Conservation (phyloP, 2,797 vertebrate species). For the Labeo calbasu region DNA sequence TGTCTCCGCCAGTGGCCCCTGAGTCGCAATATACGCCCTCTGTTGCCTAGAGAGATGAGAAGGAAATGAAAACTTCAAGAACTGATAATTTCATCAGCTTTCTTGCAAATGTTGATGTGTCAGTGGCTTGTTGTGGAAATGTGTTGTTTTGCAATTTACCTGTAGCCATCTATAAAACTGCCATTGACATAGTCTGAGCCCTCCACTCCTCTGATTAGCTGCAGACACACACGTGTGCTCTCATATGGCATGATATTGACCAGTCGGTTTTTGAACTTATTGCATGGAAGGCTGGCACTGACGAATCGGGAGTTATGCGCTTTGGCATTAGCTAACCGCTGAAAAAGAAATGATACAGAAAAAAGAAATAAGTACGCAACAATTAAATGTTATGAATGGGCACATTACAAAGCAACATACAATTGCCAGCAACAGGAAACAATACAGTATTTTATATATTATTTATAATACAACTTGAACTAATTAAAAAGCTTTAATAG, state of each 20-base stretch:
- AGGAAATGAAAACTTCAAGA: neutral
- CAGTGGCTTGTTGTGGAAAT: neutral
- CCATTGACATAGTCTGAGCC: conserved; percentile 99
- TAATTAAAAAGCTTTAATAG: neutral
- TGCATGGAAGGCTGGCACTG: conserved; percentile 99
- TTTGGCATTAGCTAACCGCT: conserved; percentile 97
- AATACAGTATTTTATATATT: neutral
- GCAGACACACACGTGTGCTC: conserved; percentile 93
- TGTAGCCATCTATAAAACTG: conserved; percentile 99
- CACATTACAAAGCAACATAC: neutral
- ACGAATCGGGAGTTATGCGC: conserved; percentile 98
- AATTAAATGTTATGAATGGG: conserved; percentile 79
- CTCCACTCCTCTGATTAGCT: conserved; percentile 97
- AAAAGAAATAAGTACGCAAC: conserved; percentile 52
- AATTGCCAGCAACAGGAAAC: neutral
- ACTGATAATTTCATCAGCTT: neutral
- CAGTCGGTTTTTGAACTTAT: conserved; percentile 99
- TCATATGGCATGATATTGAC: conserved; percentile 99
- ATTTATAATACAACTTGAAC: neutral
- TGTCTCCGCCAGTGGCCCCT: conserved; percentile 96
- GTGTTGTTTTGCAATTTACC: conserved; percentile 72
- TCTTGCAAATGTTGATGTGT: neutral
- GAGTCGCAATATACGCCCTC: conserved; percentile 97
- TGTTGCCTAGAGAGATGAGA: conserved; percentile 80
- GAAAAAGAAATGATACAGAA: conserved; percentile 41